Evolutionary conservation across 1,140 invertebrate genomes (phyloP), one percentile per base, ranked within the genome.

Genomic region (Cotesia typhae): DNA sequence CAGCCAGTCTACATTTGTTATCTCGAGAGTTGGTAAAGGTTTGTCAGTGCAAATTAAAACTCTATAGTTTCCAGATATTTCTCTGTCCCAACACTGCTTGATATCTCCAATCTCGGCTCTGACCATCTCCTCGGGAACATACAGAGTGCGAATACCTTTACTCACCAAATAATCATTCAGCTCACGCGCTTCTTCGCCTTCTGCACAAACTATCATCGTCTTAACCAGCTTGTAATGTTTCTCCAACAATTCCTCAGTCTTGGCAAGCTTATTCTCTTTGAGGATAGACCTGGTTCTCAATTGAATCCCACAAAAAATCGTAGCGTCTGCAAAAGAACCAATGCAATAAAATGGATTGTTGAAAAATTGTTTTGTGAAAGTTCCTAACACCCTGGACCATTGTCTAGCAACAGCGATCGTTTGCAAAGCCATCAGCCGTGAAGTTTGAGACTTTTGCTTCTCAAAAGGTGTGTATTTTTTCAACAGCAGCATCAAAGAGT

Each of bases 1-100:
- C 36, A 87, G 70, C 77, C 81, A 83, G 28, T 81, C 78, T 1
- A 81, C 79, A 76, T 87, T 79, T 12, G 79, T 83, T 36, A 86
- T 77, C 52, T 80, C 70, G 5, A 88, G 65, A 17, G 83, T 82
- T 10, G 77, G 75, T 36, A 87, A 60, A 59, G 84, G 74, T 71
- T 80, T 77, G 57, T 88, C 87, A 20, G 82, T 84, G 67, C 84
- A 85, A 67, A 88, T 81, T 3, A 88, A 67, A 59, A 87, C 64
- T 20, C 83, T 81, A 78, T 82, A 84, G 1, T 65, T 69, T 67
- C 80, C 82, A 0, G 68, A 73, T 59, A 82, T 14, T 38, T 75
- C 79, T 17, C 75, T 71, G 4, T 76, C 38, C 85, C 85, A 85
- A 37, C 14, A 74, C 10, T 78, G 74, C 65, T 72, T 82, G 6